Conservation (phyloP, 2,797 vertebrate species). For the Pelobates cultripes region DNA sequence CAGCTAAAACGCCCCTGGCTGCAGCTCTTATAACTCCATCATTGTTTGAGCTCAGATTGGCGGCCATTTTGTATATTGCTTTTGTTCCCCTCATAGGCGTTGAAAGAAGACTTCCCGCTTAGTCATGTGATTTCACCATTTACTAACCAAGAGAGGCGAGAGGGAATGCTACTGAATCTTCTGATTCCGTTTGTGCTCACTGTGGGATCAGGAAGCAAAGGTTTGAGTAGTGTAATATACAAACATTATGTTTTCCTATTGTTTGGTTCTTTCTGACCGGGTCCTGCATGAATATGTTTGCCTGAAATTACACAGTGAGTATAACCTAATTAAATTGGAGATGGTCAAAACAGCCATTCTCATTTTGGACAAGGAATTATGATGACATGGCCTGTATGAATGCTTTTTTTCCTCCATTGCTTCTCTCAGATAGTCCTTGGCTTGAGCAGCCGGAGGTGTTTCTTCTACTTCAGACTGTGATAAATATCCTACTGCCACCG, state of each 20-base stretch:
- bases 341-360: neutral
- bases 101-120: constrained; percentile 98
- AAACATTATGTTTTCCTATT: neutral
- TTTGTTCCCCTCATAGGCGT: constrained; percentile 79
- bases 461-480: constrained; percentile 93
- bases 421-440: constrained; percentile 88
- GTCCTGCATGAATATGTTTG: neutral
- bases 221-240: constrained; percentile 72
- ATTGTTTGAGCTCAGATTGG: too few relatives aligned
- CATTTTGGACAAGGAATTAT: neutral
- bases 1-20: too few relatives aligned
- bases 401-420: constrained; percentile 54
- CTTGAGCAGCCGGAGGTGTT: constrained; percentile 96
- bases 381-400: neutral
- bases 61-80: constrained; percentile 43
- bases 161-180: constrained; percentile 98
- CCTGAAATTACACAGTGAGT: neutral
- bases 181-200: constrained; percentile 98
- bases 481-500: constrained; percentile 95
- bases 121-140: constrained; percentile 99
- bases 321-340: neutral
- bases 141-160: constrained; percentile 98
- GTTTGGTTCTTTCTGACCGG: neutral
- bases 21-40: too few relatives aligned
- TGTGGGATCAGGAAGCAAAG: constrained; percentile 98